These are phyloP conservation scores for Rhogogaster chlorosoma DNA, from an alignment of 2,888 invertebrate species.

Conservation along the genomic window DNA sequence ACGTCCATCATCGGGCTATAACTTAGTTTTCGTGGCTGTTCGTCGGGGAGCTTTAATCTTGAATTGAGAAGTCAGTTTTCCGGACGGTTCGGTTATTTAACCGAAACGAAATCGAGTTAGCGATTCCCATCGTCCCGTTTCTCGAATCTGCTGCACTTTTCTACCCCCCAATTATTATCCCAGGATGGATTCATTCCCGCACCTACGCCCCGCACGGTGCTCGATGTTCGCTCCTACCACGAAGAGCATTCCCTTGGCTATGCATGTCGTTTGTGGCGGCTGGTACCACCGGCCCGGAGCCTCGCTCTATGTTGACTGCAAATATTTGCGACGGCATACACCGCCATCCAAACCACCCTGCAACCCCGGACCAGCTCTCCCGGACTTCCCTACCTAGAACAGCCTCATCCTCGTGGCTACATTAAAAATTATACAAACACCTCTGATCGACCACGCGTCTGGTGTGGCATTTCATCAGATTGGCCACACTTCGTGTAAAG, in stretches of 20 bases:
- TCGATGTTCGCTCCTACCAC: neutral
- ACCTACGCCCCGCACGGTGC: neutral
- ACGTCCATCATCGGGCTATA: neutral
- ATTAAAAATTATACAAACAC: slow-evolving; percentile 37
- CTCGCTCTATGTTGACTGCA: slow-evolving; percentile 73
- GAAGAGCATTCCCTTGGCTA: slow-evolving; percentile 63
- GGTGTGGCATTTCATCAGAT: neutral
- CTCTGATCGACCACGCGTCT: neutral
- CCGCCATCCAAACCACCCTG: slow-evolving; percentile 52
- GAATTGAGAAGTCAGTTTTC: neutral
- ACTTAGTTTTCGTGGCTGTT: neutral
- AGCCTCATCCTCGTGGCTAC: neutral
- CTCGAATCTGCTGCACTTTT: neutral
- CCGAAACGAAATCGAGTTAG: neutral
- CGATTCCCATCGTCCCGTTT: neutral
- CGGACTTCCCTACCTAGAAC: slow-evolving; percentile 50
- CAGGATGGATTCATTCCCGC: neutral
- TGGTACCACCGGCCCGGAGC: slow-evolving; percentile 63
- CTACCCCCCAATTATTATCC: neutral
- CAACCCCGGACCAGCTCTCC: slow-evolving; percentile 32
- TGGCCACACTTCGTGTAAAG: neutral
- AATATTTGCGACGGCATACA: slow-evolving; percentile 75
- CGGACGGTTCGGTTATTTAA: neutral
- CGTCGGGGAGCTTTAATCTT: neutral
- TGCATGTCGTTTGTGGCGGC: slow-evolving; percentile 68